phyloP scores from a whole-genome alignment of 1,140 invertebrate genomes.

The Plodia interpunctella region DNA sequence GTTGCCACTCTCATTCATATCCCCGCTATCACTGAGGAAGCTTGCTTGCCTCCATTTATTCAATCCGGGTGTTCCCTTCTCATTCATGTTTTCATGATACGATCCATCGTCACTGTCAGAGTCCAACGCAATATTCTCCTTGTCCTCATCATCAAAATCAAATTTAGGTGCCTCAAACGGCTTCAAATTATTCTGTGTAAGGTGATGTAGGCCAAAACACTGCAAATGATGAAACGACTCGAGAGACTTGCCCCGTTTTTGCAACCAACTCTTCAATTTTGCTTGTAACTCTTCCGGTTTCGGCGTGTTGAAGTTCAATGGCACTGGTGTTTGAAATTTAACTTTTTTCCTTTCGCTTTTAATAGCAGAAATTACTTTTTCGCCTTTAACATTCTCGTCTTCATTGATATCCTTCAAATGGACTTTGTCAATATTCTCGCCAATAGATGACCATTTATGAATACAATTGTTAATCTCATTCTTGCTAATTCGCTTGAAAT shows the following conservation, averaged over 20 bases:
- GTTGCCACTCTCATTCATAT: constrained; percentile 46
- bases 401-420: constrained; percentile 57
- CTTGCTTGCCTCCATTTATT: constrained; percentile 54
- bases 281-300: constrained; percentile 59
- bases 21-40: constrained; percentile 40
- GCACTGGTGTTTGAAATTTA: constrained; percentile 55
- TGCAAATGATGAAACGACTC: constrained; percentile 75
- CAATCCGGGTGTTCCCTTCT: constrained; percentile 25
- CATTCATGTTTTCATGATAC: constrained; percentile 56
- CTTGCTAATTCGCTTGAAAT: constrained; percentile 64
- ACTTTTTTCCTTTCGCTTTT: constrained; percentile 70
- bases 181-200: constrained; percentile 27
- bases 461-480: constrained; percentile 58
- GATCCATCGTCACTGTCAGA: constrained; percentile 64
- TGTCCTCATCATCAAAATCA: constrained; percentile 70
- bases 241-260: constrained; percentile 69
- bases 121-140: constrained; percentile 75
- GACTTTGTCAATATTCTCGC: constrained; percentile 56
- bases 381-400: constrained; percentile 43
- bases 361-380: constrained; percentile 55
- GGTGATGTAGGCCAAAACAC: constrained; percentile 69
- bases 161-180: constrained; percentile 28
- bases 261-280: constrained; percentile 72
- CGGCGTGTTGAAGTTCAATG: constrained; percentile 57
- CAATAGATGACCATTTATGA: constrained; percentile 64